Conservation (phyloP, 2,113 vertebrate genomes). For the Numenius arquata region DNA sequence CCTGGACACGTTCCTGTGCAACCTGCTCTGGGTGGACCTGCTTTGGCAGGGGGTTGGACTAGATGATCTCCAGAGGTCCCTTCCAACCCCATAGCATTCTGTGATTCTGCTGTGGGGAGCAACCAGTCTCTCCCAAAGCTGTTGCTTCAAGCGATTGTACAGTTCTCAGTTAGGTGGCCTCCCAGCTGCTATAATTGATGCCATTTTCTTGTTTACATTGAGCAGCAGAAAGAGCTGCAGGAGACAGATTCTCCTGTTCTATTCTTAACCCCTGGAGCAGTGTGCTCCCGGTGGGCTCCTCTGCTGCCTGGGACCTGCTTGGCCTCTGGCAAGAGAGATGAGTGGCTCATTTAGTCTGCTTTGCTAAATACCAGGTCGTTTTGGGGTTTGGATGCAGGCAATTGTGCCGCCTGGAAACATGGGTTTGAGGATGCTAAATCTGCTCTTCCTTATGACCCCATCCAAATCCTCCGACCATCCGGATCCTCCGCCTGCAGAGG, state of each 20-base stretch:
- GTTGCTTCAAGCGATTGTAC: neutral
- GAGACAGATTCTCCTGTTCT: neutral
- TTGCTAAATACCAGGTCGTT: neutral
- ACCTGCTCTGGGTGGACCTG: too few relatives aligned
- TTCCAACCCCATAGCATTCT: too few relatives aligned
- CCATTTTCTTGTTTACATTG: neutral
- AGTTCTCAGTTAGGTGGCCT: neutral
- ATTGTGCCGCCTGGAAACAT: neutral
- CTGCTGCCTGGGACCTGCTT: neutral
- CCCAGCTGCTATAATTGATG: neutral
- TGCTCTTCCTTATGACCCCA: neutral
- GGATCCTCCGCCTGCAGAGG: fast-evolving
- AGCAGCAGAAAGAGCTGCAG: neutral
- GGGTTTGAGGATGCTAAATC: neutral
- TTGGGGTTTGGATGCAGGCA: fast-evolving
- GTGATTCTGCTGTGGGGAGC: too few relatives aligned
- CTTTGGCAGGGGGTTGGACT: too few relatives aligned
- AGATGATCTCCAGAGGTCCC: too few relatives aligned
- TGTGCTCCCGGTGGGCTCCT: neutral
- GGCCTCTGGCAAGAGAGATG: neutral
- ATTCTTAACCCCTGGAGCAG: fast-evolving
- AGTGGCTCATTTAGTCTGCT: neutral
- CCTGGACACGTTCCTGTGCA: too few relatives aligned
- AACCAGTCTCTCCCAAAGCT: neutral
- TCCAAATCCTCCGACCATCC: fast-evolving